Base-by-base conservation (phyloP, 2,888 invertebrate genomes). In the Epistrophe grossulariae region DNA sequence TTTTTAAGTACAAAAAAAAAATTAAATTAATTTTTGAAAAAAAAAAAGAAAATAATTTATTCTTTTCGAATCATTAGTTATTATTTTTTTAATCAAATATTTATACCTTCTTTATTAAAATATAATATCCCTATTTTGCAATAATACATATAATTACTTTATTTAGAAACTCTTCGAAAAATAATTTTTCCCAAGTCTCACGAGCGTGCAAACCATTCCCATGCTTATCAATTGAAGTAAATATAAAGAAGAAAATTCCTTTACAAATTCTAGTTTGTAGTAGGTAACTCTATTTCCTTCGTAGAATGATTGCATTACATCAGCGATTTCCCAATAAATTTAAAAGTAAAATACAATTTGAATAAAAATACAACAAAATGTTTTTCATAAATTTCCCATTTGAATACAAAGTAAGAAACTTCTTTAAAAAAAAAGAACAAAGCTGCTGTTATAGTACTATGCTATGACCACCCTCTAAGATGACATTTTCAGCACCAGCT, bases 301-400 rank as follows among this genome's bases (percentile, higher is more conserved):
- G 28, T 11, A 0, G 15, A 40, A 38, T 24, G 13, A 40, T 62
- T 62, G 3, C 62, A 62, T 43, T 62, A 15, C 7, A 15, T 9
- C 19, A 62, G 4, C 15, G 24, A 40, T 62, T 62, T 62, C 24
- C 7, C 40, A 62, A 62, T 62, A 62, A 43, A 43, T 40, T 24
- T 4, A 2, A 62, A 59, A 62, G 28, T 60, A 13, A 13, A 62
- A 24, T 62, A 6, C 38, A 48, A 48, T 73, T 38, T 40, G 40
- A 50, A 52, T 43, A 73, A 59, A 62, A 45, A 15, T 15, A n/a
- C 6, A 7, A 60, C 4, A 3, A 45, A 60, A 11, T 3, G 1
- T 31, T 43, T 62, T 17, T 24, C 62, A 76, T 15, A 17, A 40
- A 52, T 43, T 62, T 62, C 15, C 8, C 17, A 17, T 24, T 72